Conservation (phyloP, 2,797 vertebrate genomes). For the Rhabdomys pumilio region DNA sequence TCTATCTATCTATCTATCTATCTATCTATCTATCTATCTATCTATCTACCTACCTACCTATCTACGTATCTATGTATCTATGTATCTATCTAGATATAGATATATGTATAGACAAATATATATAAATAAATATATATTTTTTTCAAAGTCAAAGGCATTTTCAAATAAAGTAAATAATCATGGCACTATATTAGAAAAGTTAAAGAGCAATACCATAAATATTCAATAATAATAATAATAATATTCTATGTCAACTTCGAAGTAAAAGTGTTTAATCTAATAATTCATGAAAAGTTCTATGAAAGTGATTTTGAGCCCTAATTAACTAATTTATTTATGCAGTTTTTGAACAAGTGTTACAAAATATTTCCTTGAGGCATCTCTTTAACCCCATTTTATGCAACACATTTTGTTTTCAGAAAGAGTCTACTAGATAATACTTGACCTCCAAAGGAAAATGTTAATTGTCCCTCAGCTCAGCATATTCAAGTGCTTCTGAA, state of each 20-base stretch:
- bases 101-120: too few relatives aligned
- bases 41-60: too few relatives aligned
- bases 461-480: background rate
- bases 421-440: background rate
- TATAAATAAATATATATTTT: background rate
- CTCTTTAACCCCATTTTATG: background rate
- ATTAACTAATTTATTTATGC: background rate
- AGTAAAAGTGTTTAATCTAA: background rate
- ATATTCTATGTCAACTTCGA: background rate
- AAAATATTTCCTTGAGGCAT: background rate
- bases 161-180: constrained; percentile 24
- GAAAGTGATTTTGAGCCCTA: background rate
- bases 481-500: background rate
- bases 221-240: background rate
- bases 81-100: too few relatives aligned
- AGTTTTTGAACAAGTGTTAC: background rate
- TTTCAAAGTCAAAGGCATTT: background rate
- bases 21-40: too few relatives aligned
- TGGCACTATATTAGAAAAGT: background rate
- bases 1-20: too few relatives aligned
- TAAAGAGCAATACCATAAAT: background rate
- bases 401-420: constrained; percentile 36
- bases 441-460: background rate
- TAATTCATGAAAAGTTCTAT: background rate
- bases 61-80: too few relatives aligned